Evolutionary conservation across 1,140 invertebrate species (phyloP), one percentile per base, ranked within the genome.

Genomic region (Drosophila truncata): DNA sequence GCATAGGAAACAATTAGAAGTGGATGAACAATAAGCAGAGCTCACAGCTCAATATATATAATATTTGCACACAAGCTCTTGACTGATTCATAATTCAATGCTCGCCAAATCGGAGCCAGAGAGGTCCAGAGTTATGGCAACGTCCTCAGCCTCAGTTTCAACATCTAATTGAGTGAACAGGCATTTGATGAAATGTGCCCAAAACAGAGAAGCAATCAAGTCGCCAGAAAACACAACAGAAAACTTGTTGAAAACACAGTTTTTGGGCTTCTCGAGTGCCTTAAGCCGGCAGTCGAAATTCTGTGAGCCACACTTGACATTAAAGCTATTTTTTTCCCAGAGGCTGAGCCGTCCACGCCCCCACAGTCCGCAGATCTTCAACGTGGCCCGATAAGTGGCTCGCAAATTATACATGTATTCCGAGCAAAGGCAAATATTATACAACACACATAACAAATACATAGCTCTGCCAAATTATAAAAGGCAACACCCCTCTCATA

Each of bases 221-320:
- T 27, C 27, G 46, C 25, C 11, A 50, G 47, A 29, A 50, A 49
- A 29, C 47, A 29, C 47, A 50, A 50, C 13, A 54, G 14, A 49
- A 78, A 78, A 55, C 76, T 50, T 59, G 75, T 46, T 78, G 47
- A 67, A 76, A 76, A 61, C 50, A 70, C 65, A 71, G 42, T 71
- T 71, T 72, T 78, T 33, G 42, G 33, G 27, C 69, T 47, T 42
- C 33, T 75, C 50, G 39, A 80, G 62, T 62, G 77, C n/a, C 57
- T 61, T 54, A 42, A 62, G 52, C 46, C 52, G 20, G 31, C 42
- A 37, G 18, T 23, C 2, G 54, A 39, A 39, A 60, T 73, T 80
- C 55, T 59, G 42, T 60, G 46, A 54, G 58, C 67, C 80, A 82
- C 73, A 82, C 80, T 82, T 82, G 80, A 82, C 80, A 78, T 82